phyloP scores from a whole-genome alignment of 1,140 invertebrate genomes.

The Zaprionus camerounensis region DNA sequence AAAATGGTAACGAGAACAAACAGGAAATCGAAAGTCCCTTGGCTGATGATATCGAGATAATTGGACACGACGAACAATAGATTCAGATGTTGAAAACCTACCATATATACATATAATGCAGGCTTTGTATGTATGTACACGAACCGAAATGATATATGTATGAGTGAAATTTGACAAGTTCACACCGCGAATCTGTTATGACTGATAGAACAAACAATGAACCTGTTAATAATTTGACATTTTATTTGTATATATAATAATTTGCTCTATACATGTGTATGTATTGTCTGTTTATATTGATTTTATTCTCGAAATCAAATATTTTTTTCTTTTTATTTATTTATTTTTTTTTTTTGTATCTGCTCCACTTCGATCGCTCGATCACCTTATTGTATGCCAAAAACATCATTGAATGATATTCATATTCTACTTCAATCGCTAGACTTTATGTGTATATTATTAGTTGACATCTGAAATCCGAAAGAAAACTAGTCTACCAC shows the following conservation, averaged over 20 bases:
- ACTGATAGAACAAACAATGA: conserved; percentile 65
- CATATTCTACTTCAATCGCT: conserved; percentile 31
- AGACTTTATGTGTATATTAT: conserved; percentile 67
- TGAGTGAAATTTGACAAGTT: conserved; percentile 62
- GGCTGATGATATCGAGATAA: conserved; percentile 83
- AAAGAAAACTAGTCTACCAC: conserved; percentile 61
- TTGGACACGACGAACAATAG: conserved; percentile 76
- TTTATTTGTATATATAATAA: conserved; percentile 72
- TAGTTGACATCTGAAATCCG: conserved; percentile 54
- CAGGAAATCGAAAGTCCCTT: conserved; percentile 77
- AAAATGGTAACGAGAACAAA: conserved; percentile 65
- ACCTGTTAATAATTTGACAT: conserved; percentile 66
- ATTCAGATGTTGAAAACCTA: conserved; percentile 1
- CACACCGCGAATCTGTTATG: conserved; percentile 55
- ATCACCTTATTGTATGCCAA: conserved; percentile 56
- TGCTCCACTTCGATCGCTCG: conserved; percentile 44
- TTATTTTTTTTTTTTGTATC: conserved; percentile 39
- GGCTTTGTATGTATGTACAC: conserved; percentile 31
- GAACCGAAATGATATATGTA: conserved; percentile 12
- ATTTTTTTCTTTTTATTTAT: conserved; percentile 13
- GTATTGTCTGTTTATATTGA: conserved; percentile 59
- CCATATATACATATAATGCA: conserved; percentile 18
- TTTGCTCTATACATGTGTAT: conserved; percentile 34
- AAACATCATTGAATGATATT: conserved; percentile 55
- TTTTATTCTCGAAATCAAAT: conserved; percentile 63